Base-by-base conservation (phyloP, 92 coral and sea anemone genomes). In the Palythoa caribaeorum region DNA sequence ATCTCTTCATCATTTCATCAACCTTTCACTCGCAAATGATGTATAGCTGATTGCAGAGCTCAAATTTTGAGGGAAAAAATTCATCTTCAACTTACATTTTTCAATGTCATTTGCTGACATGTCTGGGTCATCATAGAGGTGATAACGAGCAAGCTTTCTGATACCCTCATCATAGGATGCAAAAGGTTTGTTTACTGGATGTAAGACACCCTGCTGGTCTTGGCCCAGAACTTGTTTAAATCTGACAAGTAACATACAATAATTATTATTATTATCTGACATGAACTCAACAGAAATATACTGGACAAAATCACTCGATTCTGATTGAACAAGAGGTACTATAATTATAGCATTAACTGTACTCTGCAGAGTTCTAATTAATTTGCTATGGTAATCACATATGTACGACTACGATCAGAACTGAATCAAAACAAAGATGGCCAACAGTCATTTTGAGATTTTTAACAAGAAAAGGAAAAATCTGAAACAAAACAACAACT, bases 121-220 rank as follows among this genome's bases (percentile, higher is more conserved):
- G 38, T 89, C 94, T 60, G 97, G 97, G 77, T 97, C 99, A 59
- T 96, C 93, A 81, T 90, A 95, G 60, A 97, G 98, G 84, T 97
- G 99, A 76, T 94, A 97, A 38, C 90, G 93, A 35, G 92, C 87
- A 1, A 97, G 94, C 55, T 92, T 93, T 85, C 89, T 97, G 36
- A 92, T 79, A 20, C 94, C 94, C 51, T 97, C 99, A 15, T 92
- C 94, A 52, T 84, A 91, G 10, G 94, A 79, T 79, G 92, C 87
- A 79, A 97, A 97, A 2, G 97, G 94, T 39, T 88, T 91, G 76
- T 95, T 94, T 36, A 92, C 99, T 47, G 97, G 94, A 54, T 84
- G 94, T 47, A 87, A 85, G 59, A 94, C 96, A 5, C 88, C 90
- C 80, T 95, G 98, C 28, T 97, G 99, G 85, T 97, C 99, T 71